Base-by-base conservation (phyloP, 2,888 invertebrate species). In the Lamellibrachia columna region DNA sequence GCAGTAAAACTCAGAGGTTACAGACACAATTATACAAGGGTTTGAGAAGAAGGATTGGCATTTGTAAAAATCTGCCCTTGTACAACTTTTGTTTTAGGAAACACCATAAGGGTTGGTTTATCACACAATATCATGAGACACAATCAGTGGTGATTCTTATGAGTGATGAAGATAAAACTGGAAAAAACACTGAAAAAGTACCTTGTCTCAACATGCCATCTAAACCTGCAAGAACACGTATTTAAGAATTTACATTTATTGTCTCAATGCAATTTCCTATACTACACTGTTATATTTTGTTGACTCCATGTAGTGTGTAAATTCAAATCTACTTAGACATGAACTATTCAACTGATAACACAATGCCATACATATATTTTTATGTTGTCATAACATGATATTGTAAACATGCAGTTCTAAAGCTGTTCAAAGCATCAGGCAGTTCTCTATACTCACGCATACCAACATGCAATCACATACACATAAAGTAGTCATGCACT, bases 121-220 rank as follows among this genome's bases (percentile, higher is more conserved):
- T 11, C n/a, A 75, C 75, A 75, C 75, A 75, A 22, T n/a, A 75
- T 75, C n/a, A 75, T 75, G n/a, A 75, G 15, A 75, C 75, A 75
- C 75, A 22, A 22, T 75, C 75, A 75, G 2, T 9, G 2, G 75
- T 75, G 75, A 75, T 75, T 75, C n/a, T 75, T 75, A n/a, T 22
- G 75, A 75, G 22, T 15, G 75, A 6, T 75, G 11, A 6, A 75
- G 22, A n/a, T 22, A 75, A 75, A 11, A 75, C 75, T 75, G 75
- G 75, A 75, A 75, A 40, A 6, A 75, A 75, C 75, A 75, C 22
- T 22, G 75, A 75, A 22, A 60, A 75, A 75, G 75, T 75, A 75
- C 75, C 75, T 75, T 11, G 75, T 75, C 22, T 75, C 75, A 75
- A 75, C 75, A 75, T 75, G 75, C 75, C 75, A 75, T 75, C 75